A percentile compares a stretch with the other conserved stretches of the same genome.
Conservation (phyloP, 1,140 invertebrate species). For the Metopolophium dirhodum region DNA sequence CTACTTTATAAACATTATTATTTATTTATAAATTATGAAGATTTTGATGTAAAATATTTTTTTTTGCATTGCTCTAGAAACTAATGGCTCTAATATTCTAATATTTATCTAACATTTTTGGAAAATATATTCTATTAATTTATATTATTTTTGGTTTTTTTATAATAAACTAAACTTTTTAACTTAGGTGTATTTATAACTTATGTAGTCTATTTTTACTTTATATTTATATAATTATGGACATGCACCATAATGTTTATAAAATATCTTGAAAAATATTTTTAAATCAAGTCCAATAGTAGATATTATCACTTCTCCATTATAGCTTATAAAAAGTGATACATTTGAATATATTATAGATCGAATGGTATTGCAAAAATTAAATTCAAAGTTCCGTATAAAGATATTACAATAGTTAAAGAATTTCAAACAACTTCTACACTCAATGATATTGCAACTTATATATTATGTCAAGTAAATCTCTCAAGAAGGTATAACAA, state of each 20-base stretch:
- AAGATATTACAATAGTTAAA: not conserved
- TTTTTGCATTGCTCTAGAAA: not conserved
- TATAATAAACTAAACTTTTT: not conserved
- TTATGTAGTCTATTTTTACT: not conserved
- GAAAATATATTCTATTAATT: not conserved
- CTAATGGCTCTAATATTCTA: not conserved
- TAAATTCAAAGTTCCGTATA: slow-evolving; percentile 14
- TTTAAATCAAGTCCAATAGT: not conserved
- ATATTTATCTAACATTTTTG: not conserved
- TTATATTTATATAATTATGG: not conserved
- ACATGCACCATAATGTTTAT: not conserved
- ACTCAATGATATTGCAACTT: not conserved
- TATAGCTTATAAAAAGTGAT: not conserved
- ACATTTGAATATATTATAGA: not conserved
- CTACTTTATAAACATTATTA: not conserved
- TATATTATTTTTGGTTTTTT: not conserved
- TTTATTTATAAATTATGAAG: not conserved
- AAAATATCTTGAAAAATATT: not conserved
- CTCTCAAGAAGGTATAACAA: not conserved
- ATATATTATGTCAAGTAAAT: not conserved
- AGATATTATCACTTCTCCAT: not conserved
- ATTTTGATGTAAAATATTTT: not conserved
- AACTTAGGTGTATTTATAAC: not conserved
- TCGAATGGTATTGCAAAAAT: slow-evolving; percentile 1
- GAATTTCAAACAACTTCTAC: not conserved